phyloP scores from a whole-genome alignment of 2,797 vertebrate genomes.

The Chromis chromis region DNA sequence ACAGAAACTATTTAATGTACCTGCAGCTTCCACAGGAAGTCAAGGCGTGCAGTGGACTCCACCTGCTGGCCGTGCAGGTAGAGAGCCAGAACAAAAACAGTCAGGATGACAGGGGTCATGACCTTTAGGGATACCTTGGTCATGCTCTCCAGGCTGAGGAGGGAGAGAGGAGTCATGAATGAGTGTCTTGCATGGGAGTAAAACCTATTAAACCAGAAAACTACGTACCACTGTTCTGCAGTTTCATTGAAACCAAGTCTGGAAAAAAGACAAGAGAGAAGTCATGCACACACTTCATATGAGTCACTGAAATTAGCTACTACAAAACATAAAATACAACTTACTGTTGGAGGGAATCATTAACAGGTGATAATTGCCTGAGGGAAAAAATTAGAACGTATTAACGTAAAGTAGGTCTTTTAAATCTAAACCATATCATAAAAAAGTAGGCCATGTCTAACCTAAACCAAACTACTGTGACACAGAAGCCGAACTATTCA shows the following conservation, averaged over 20 bases:
- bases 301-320: constrained; percentile 14
- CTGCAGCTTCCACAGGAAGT: constrained; percentile 99
- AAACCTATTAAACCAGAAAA: constrained; percentile 9
- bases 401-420: constrained; percentile 50
- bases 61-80: constrained; percentile 98
- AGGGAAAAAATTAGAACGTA: constrained; percentile 42
- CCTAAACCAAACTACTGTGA: constrained; percentile 25
- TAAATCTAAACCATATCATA: constrained; percentile 20
- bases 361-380: constrained; percentile 63
- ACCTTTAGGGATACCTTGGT: constrained; percentile 91
- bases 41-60: constrained; percentile 96
- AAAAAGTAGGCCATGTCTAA: constrained; percentile 48
- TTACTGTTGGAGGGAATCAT: constrained; percentile 73
- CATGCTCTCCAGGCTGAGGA: constrained; percentile 78
- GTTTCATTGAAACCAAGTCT: constrained; percentile 83
- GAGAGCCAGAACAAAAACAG: constrained; percentile 94
- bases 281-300: constrained; percentile 29
- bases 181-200: not conserved
- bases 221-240: constrained; percentile 81
- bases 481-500: constrained; percentile 26
- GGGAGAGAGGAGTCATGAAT: constrained; percentile 7
- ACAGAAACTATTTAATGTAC: constrained; percentile 69
- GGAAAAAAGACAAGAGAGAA: constrained; percentile 50
- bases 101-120: constrained; percentile 93
- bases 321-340: constrained; percentile 39